Base-by-base conservation (phyloP, 2,888 invertebrate species). In the Drosophila peninsularis region DNA sequence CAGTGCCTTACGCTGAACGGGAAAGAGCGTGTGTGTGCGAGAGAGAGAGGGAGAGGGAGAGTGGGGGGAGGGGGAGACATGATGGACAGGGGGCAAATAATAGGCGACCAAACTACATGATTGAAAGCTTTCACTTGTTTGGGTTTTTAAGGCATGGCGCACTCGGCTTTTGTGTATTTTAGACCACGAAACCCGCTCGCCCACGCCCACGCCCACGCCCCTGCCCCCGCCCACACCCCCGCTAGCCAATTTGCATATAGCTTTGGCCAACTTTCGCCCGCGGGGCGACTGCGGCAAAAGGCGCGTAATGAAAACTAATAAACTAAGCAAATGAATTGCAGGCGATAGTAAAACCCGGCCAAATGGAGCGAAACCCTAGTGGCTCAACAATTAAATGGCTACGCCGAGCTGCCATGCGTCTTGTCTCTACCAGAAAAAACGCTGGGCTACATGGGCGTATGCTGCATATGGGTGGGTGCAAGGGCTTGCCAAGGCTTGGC, bases 81-180 rank as follows among this genome's bases (percentile, higher is more conserved):
- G 50, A 37, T 21, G 41, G n/a, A 47, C 14, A 32, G 13, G 34
- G n/a, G 34, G 39, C 24, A 64, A 55, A 55, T 54, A 44, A 68
- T 32, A 37, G 56, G 62, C 61, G 61, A 53, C 61, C 63, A 53
- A 67, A 50, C 83, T 77, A 84, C 75, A 89, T 89, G 83, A 84
- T 84, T 87, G 83, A 84, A 84, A 84, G 83, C 83, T 84, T 84
- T 84, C 84, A 84, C 78, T 87, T 84, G 83, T 70, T 84, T 80
- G 78, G 71, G 70, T 80, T 82, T 78, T 70, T 68, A 84, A 66
- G 68, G 80, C 64, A 82, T 45, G 62, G 70, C 72, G 36, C 61
- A 55, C 39, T 63, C 34, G 58, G 49, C 45, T n/a, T 39, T 17
- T 34, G 42, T 52, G 24, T 62, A 41, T 52, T 30, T 42, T 30